phyloP scores from a whole-genome alignment of 2,113 vertebrate genomes.

The Melanerpes aurifrons region DNA sequence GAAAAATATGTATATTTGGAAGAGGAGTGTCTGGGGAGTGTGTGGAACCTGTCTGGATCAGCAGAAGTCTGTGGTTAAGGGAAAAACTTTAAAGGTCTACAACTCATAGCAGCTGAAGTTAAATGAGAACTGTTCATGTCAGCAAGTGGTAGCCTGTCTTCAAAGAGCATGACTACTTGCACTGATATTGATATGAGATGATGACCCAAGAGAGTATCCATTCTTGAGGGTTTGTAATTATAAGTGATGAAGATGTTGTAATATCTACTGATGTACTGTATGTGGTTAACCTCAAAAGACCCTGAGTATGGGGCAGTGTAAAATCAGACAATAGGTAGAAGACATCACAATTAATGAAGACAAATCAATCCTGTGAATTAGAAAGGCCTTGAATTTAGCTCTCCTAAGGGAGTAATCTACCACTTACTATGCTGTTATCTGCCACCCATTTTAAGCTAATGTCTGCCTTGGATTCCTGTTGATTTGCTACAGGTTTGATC shows the following conservation, averaged over 20 bases:
- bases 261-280: neutral
- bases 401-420: neutral
- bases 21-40: neutral
- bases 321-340: neutral
- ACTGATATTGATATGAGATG: neutral
- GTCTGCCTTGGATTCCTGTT: neutral
- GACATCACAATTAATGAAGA: neutral
- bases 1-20: neutral
- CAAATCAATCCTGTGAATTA: neutral
- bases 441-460: neutral
- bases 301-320: accelerated
- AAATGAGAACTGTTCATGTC: neutral
- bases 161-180: neutral
- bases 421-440: too few relatives aligned
- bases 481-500: neutral
- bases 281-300: neutral
- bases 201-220: neutral
- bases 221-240: neutral
- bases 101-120: neutral
- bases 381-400: neutral
- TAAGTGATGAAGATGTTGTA: neutral
- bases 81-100: neutral
- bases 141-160: neutral
- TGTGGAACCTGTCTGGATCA: neutral
- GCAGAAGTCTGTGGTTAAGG: neutral